phyloP scores from a whole-genome alignment of 2,888 invertebrate species.

The Palloptera scutellata region DNA sequence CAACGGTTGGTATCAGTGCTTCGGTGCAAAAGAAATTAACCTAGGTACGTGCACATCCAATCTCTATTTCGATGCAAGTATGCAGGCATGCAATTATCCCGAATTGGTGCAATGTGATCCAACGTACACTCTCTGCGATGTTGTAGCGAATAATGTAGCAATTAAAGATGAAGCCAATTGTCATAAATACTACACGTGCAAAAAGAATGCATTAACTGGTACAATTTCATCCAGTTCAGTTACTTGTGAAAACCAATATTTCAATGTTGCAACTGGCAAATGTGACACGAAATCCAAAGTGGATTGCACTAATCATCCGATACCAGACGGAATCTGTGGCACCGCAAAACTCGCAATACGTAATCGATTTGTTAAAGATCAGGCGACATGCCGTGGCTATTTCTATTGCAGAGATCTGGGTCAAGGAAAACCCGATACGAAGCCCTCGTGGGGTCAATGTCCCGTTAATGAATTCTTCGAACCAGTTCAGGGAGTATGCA shows the following conservation, averaged over 20 bases:
- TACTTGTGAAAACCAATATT: conserved; percentile 46
- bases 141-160: conserved; percentile 38
- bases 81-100: conserved; percentile 44
- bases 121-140: conserved; percentile 46
- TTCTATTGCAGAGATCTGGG: conserved; percentile 52
- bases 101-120: conserved; percentile 41
- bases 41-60: conserved; percentile 41
- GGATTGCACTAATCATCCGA: conserved; percentile 46
- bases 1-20: conserved; percentile 49
- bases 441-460: conserved; percentile 49
- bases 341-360: conserved; percentile 49
- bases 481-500: conserved; percentile 39
- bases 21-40: background rate
- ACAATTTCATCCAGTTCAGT: background rate
- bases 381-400: conserved; percentile 54
- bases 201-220: background rate
- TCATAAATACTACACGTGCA: conserved; percentile 39
- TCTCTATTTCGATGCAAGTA: conserved; percentile 41
- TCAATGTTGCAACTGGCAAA: conserved; percentile 29
- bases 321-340: conserved; percentile 50
- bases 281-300: conserved; percentile 47
- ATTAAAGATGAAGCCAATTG: conserved; percentile 50
- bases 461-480: conserved; percentile 46
- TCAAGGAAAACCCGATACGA: conserved; percentile 47
- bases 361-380: conserved; percentile 48